Evolutionary conservation across 2,797 vertebrate species (phyloP).

Genomic region (Luscinia megarhynchos): DNA sequence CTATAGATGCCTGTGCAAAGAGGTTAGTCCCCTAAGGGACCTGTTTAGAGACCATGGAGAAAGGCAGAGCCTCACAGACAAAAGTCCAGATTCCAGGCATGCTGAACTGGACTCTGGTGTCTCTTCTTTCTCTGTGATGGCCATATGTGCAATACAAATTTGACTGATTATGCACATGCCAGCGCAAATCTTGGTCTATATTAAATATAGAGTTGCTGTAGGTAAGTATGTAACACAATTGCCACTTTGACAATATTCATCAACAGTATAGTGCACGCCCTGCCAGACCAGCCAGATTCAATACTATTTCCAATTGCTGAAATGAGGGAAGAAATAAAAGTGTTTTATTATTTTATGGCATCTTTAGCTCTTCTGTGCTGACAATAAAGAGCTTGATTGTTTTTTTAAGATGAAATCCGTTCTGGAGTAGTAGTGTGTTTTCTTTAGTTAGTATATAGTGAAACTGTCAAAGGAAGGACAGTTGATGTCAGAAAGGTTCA

Average conservation of each 20-base stretch:
- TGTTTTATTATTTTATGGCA: conserved; percentile 25
- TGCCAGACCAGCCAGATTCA: background rate
- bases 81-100: too few relatives aligned
- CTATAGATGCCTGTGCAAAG: background rate
- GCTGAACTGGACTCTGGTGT: rapidly evolving
- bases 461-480: conserved; percentile 61
- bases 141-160: background rate
- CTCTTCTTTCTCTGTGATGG: background rate
- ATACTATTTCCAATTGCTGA: background rate
- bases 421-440: background rate
- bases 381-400: background rate
- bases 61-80: background rate
- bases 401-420: conserved; percentile 27
- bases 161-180: background rate
- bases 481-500: conserved; percentile 55
- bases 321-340: conserved; percentile 1
- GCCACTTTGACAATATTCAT: background rate
- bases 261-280: background rate
- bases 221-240: background rate
- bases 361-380: conserved; percentile 9
- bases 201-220: background rate
- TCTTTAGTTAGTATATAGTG: conserved; percentile 23
- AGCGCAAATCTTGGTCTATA: background rate
- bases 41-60: background rate
- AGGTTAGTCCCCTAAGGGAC: background rate